Conservation (phyloP, 2,113 vertebrate species). For the Helogale parvula region DNA sequence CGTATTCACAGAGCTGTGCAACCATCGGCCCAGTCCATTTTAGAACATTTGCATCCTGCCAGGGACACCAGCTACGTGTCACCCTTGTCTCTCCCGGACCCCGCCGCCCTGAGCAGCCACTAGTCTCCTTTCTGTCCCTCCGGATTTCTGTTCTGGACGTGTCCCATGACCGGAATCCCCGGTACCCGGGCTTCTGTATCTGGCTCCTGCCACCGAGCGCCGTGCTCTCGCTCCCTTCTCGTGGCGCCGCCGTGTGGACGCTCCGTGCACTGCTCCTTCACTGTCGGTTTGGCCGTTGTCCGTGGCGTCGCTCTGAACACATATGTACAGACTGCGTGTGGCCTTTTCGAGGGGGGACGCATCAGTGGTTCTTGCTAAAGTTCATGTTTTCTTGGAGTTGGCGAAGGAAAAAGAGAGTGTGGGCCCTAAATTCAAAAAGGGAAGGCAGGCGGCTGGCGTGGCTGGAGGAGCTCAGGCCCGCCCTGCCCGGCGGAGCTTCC, state of each 20-base stretch:
- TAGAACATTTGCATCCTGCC: background rate
- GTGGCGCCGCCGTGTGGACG: rapidly evolving
- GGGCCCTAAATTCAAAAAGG: background rate
- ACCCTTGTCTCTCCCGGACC: background rate
- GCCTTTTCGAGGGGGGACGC: background rate
- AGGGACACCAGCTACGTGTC: background rate
- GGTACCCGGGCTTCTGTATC: rapidly evolving
- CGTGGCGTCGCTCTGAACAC: background rate
- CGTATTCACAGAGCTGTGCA: background rate
- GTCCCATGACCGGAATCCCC: rapidly evolving
- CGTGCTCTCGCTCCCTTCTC: background rate
- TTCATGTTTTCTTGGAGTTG: background rate
- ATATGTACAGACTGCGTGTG: rapidly evolving
- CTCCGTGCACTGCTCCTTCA: rapidly evolving
- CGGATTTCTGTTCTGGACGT: background rate
- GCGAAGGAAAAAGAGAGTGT: background rate
- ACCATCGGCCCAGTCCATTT: background rate
- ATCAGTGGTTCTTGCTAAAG: background rate
- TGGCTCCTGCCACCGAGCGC: rapidly evolving
- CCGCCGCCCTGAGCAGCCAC: background rate
- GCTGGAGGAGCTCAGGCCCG: too few relatives aligned
- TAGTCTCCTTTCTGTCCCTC: rapidly evolving
- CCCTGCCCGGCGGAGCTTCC: rapidly evolving
- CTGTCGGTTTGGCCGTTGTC: rapidly evolving
- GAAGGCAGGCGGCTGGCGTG: rapidly evolving